Base-by-base conservation (phyloP, 1,140 invertebrate species). In the Bombus waltoni region DNA sequence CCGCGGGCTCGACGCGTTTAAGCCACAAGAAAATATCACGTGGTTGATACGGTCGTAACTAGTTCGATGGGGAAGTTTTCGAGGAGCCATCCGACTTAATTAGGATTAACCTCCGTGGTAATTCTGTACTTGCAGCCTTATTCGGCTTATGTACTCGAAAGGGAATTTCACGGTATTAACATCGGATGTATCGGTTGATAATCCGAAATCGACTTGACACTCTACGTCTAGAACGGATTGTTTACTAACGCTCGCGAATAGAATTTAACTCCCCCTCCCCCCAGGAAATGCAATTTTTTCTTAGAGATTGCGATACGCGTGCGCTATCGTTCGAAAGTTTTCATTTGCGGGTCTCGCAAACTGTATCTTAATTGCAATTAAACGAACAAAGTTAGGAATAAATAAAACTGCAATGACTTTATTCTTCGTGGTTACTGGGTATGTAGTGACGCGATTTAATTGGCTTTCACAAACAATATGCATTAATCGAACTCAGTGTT, bases 101-200 rank as follows among this genome's bases (percentile, higher is more conserved):
- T 15, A 42, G 65, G 74, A 83, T 83, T 70, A 83, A 78, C n/a
- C 65, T 22, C 25, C 4, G 22, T 2, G 65, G 47, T 38, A 42
- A 78, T 83, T 78, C 82, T 47, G 44, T 76, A 28, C 25, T 10
- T 15, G 38, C 3, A 25, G 47, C 28, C n/a, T 70, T 83, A 22
- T 32, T 35, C 82, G 62, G 82, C 47, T 78, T 70, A 53, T 66
- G 25, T 40, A 59, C 47, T 44, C 44, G 25, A 40, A 25, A 62
- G n/a, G n/a, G 65, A 83, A 38, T 83, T 78, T 47, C 44, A 28
- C 73, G 73, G 62, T 68, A 74, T 78, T 70, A 78, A 59, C n/a
- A 32, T 38, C 42, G n/a, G n/a, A 11, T 57, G 13, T 28, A 78
- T 65, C 38, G 10, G 13, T 35, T n/a, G 65, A 68, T 78, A 78